A percentile compares a stretch with the other conserved stretches of the same genome.
Conservation (phyloP, 1,140 invertebrate genomes). For the Cephus cinctus region DNA sequence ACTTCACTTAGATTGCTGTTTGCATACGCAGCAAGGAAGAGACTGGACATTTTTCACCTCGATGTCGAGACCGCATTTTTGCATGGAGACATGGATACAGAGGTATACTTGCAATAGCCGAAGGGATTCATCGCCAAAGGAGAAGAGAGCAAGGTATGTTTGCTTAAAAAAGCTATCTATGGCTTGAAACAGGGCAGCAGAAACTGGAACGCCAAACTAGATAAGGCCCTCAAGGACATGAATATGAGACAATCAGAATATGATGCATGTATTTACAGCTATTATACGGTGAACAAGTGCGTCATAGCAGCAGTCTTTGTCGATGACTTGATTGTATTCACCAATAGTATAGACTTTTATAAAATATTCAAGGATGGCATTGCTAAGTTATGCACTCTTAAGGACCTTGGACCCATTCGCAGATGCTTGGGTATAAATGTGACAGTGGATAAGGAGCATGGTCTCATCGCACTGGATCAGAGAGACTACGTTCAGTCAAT, state of each 20-base stretch:
- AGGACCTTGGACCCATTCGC: constrained; percentile 20
- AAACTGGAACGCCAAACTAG: constrained; percentile 33
- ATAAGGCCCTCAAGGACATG: constrained; percentile 14
- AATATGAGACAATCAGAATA: constrained; percentile 19
- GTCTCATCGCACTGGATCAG: not conserved
- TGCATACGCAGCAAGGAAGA: constrained; percentile 18
- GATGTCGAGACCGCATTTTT: constrained; percentile 44
- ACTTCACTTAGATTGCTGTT: constrained; percentile 27
- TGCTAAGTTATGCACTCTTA: constrained; percentile 20
- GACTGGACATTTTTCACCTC: constrained; percentile 29
- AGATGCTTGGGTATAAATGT: constrained; percentile 25
- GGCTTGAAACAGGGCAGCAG: constrained; percentile 40
- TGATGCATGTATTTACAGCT: constrained; percentile 34
- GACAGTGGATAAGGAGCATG: constrained; percentile 1
- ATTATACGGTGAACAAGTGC: constrained; percentile 10
- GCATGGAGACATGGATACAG: constrained; percentile 41
- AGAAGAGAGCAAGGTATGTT: constrained; percentile 28
- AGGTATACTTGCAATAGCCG: constrained; percentile 39
- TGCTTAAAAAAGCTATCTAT: constrained; percentile 40
- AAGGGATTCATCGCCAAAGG: constrained; percentile 23
- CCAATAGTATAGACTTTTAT: constrained; percentile 16
- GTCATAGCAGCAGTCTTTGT: constrained; percentile 37
- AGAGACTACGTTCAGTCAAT: constrained; percentile 4
- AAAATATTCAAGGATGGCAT: constrained; percentile 16
- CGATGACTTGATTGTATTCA: constrained; percentile 40